Evolutionary conservation across 2,888 invertebrate genomes (phyloP), one percentile per base, ranked within the genome.

Genomic region (Zootermopsis nevadensis): DNA sequence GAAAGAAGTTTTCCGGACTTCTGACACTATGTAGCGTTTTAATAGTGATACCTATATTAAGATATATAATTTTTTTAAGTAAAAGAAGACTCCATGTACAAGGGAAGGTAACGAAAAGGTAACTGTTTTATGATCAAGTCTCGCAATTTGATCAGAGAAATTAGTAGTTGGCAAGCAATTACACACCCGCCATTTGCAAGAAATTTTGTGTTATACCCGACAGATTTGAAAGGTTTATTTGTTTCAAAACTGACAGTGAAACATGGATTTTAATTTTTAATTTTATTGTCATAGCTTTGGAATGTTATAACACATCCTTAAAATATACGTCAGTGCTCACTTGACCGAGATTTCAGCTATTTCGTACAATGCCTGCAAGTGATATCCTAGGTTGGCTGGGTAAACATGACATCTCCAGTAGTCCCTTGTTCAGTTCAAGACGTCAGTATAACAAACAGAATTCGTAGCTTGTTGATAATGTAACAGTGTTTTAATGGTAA

Each of bases 131-230:
- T 74, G n/a, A 35, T 35, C 38, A 38, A 38, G 27, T 74, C n/a
- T 74, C 27, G n/a, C n/a, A 74, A 38, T 42, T 74, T n/a, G 24
- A n/a, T 27, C 24, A 6, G 42, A n/a, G 42, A 79, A 79, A 79
- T 79, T 33, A 79, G 15, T 66, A 69, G 35, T 42, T 24, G 60
- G 27, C 42, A 27, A 31, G 48, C 67, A 84, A 83, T 84, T 83
- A 81, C 81, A 55, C 66, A 83, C 82, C 85, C 85, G 85, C 85
- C 85, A 85, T 85, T 85, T 85, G 85, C 85, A 85, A 77, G 84
- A 79, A 84, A 84, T 83, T 83, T 83, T 82, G 66, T 77, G 80
- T 53, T 72, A 19, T 80, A 77, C 66, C 72, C 74, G 76, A 66
- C 67, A 69, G 69, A 31, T 79, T 84, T 84, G 24, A 66, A 76